These are phyloP conservation scores for Drosophila crucigera DNA, from an alignment of 2,888 invertebrate species.

Conservation along the genomic window DNA sequence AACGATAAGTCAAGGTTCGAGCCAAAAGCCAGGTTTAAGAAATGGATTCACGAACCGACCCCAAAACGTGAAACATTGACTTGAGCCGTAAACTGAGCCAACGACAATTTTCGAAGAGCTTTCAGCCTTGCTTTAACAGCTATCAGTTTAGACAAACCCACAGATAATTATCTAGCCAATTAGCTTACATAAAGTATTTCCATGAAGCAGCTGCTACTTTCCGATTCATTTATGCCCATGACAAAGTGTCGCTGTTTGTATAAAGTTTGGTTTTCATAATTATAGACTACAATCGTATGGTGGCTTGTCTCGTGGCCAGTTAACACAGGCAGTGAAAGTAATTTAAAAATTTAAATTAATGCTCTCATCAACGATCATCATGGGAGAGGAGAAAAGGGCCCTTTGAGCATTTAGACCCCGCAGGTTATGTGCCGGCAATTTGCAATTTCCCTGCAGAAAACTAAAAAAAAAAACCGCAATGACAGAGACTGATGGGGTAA, in stretches of 20 bases:
- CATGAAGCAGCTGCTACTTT: constrained; percentile 2
- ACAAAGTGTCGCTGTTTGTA: constrained; percentile 20
- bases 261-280: constrained; percentile 59
- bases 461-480: constrained; percentile 3
- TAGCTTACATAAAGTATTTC: constrained; percentile 17
- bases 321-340: constrained; percentile 73
- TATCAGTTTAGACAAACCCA: not conserved
- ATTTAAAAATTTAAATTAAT: constrained; percentile 66
- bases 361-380: constrained; percentile 21
- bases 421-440: constrained; percentile 73
- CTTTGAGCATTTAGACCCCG: constrained; percentile 49
- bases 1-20: not conserved
- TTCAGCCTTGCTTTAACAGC: constrained; percentile 1
- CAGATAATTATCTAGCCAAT: constrained; percentile 29
- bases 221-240: constrained; percentile 13
- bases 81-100: not conserved
- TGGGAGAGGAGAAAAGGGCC: constrained; percentile 44
- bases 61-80: too few relatives aligned
- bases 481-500: not conserved
- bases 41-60: not conserved
- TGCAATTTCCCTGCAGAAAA: constrained; percentile 68
- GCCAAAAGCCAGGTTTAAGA: not conserved
- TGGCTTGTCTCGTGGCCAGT: constrained; percentile 22
- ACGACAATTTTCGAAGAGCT: too few relatives aligned
- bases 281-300: constrained; percentile 49